A percentile compares a stretch with the other conserved stretches of the same genome.
phyloP scores from a whole-genome alignment of 2,888 invertebrate genomes.

The Lymantria dispar region DNA sequence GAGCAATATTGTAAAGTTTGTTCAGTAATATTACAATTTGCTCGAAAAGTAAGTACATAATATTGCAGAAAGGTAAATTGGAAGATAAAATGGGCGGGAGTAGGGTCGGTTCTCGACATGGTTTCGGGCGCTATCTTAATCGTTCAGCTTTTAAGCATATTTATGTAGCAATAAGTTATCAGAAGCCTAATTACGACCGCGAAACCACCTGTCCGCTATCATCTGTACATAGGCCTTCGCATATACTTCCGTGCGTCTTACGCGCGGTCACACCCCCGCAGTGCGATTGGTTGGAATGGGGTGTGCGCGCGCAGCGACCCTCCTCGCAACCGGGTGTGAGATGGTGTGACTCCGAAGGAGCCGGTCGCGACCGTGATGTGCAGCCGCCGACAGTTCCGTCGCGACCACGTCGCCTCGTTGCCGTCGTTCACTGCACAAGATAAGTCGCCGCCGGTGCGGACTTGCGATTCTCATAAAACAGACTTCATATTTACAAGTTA shows the following conservation, averaged over 20 bases:
- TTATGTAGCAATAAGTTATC: slow-evolving; percentile 79
- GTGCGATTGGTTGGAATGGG: slow-evolving; percentile 63
- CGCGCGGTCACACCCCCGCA: slow-evolving; percentile 73
- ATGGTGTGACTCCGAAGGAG: slow-evolving; percentile 65
- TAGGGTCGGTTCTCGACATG: slow-evolving; percentile 47
- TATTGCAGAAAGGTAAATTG: slow-evolving; percentile 48
- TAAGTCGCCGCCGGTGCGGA: slow-evolving; percentile 24
- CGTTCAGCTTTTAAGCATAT: slow-evolving; percentile 71
- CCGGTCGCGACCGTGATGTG: slow-evolving; percentile 70
- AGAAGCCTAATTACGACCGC: slow-evolving; percentile 78
- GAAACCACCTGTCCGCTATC: slow-evolving; percentile 82
- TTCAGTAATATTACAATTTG: slow-evolving; percentile 46
- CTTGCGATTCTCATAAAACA: slow-evolving; percentile 26
- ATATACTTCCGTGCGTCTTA: slow-evolving; percentile 82
- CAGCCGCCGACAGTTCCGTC: slow-evolving; percentile 64
- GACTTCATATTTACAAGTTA: slow-evolving; percentile 24
- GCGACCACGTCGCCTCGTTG: slow-evolving; percentile 60
- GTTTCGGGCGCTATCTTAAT: slow-evolving; percentile 68
- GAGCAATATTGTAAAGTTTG: slow-evolving; percentile 32
- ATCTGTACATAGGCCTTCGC: slow-evolving; percentile 82
- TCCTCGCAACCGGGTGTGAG: slow-evolving; percentile 68
- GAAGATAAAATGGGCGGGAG: slow-evolving; percentile 45
- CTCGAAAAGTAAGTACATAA: slow-evolving; percentile 42
- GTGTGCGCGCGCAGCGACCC: slow-evolving; percentile 77
- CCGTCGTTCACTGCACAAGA: slow-evolving; percentile 35